A percentile compares a stretch with the other conserved stretches of the same genome.
Conservation (phyloP, 1,140 invertebrate species). For the Zaprionus davidi region DNA sequence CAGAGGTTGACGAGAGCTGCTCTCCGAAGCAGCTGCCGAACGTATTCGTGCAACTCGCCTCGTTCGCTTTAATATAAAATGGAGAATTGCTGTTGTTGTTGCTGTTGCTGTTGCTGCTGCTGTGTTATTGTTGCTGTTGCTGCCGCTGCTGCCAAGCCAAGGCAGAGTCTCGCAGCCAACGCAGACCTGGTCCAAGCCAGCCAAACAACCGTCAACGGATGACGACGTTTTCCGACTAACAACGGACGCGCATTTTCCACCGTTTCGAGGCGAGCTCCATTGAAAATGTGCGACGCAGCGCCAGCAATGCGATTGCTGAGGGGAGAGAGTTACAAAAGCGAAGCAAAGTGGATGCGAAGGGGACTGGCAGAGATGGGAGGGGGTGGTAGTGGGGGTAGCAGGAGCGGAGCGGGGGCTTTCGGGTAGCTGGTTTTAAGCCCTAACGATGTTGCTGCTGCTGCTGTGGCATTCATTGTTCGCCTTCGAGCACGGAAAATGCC, state of each 20-base stretch:
- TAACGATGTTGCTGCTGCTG: conserved; percentile 66
- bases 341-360: neutral
- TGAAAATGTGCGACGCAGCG: conserved; percentile 80
- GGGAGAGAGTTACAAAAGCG: neutral
- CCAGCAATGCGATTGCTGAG: conserved; percentile 38
- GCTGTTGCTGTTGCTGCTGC: conserved; percentile 24
- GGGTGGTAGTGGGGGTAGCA: neutral
- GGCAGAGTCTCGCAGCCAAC: conserved; percentile 52
- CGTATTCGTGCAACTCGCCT: conserved; percentile 55
- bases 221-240: conserved; percentile 82
- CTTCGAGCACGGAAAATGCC: conserved; percentile 69
- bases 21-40: conserved; percentile 46
- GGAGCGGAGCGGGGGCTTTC: conserved; percentile 10
- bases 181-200: conserved; percentile 65
- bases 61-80: conserved; percentile 59
- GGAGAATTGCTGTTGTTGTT: conserved; percentile 39
- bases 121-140: conserved; percentile 19
- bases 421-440: conserved; percentile 67
- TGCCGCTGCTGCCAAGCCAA: conserved; percentile 40
- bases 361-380: neutral
- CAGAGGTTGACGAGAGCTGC: conserved; percentile 8
- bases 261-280: conserved; percentile 79
- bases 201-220: conserved; percentile 82
- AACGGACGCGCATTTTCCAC: conserved; percentile 82
- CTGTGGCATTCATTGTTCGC: conserved; percentile 72